Percentiles rank a stretch among this genome's conserved stretches.
These are phyloP conservation scores for Enteromius mattozi DNA, from an alignment of 2,797 vertebrate species.

Conservation along the genomic window DNA sequence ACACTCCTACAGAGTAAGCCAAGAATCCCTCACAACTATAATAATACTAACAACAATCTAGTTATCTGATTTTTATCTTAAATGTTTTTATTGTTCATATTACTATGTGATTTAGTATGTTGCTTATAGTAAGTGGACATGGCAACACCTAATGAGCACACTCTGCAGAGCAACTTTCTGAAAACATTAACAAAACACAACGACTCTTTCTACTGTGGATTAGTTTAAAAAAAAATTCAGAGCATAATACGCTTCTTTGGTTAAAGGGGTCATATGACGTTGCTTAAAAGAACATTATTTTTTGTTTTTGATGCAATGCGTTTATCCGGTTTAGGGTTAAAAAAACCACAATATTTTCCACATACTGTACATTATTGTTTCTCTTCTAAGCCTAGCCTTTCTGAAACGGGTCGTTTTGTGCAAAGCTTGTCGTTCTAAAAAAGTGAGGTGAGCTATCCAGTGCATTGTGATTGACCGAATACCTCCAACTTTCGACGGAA, in stretches of 20 bases:
- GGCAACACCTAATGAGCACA: neutral
- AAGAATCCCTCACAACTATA: neutral
- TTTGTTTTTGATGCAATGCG: no score
- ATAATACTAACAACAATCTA: neutral
- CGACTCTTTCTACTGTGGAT: neutral
- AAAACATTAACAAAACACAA: neutral
- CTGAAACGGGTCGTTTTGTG: no score
- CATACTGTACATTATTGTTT: no score
- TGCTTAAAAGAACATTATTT: no score
- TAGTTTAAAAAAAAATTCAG: neutral
- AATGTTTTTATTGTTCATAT: neutral
- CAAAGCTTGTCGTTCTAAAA: no score
- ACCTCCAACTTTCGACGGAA: no score
- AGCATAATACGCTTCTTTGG: neutral
- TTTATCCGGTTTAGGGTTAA: no score
- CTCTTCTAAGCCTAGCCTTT: no score
- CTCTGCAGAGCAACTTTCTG: neutral
- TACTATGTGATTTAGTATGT: neutral
- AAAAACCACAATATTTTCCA: no score
- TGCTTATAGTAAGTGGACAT: neutral
- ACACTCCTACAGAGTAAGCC: constrained; percentile 90
- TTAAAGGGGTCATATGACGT: neutral
- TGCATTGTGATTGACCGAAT: no score
- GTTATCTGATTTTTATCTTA: neutral
- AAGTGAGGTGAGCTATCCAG: no score